phyloP scores from a whole-genome alignment of 2,888 invertebrate species.

The Protodeltote pygarga region DNA sequence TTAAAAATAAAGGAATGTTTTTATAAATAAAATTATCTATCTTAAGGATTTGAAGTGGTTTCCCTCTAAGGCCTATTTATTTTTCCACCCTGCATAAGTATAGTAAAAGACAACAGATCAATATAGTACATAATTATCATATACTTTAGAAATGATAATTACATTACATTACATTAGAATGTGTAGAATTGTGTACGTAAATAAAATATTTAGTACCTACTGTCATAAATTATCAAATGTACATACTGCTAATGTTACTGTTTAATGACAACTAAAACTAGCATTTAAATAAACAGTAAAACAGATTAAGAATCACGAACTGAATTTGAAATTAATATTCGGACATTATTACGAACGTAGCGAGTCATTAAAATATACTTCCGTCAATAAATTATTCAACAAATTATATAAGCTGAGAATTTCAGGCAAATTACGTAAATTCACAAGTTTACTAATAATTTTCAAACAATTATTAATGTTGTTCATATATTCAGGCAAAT shows the following conservation, averaged over 20 bases:
- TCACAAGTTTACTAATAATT: slow-evolving; percentile 26
- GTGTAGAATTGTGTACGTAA: no score
- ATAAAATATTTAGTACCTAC: no score
- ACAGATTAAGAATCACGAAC: slow-evolving; percentile 13
- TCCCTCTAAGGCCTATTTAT: no score
- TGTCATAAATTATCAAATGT: background rate
- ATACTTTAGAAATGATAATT: no score
- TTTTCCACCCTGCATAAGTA: no score
- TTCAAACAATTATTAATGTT: slow-evolving; percentile 13
- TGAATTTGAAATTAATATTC: slow-evolving; percentile 19
- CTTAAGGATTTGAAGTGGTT: no score
- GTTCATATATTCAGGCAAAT: slow-evolving; percentile 17
- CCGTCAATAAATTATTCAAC: slow-evolving; percentile 36
- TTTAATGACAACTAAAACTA: slow-evolving; percentile 1
- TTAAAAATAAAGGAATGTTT: no score
- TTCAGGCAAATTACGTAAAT: slow-evolving; percentile 17
- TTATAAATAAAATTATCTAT: no score
- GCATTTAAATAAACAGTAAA: slow-evolving; percentile 5
- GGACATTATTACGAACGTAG: slow-evolving; percentile 10
- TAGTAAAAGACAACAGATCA: no score
- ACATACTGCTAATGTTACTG: background rate
- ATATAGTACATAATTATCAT: no score
- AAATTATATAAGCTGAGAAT: slow-evolving; percentile 19
- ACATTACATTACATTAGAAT: no score
- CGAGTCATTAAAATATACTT: slow-evolving; percentile 29